Evolutionary conservation across 1,140 invertebrate genomes (phyloP).

Genomic region (Bombus fervidus): DNA sequence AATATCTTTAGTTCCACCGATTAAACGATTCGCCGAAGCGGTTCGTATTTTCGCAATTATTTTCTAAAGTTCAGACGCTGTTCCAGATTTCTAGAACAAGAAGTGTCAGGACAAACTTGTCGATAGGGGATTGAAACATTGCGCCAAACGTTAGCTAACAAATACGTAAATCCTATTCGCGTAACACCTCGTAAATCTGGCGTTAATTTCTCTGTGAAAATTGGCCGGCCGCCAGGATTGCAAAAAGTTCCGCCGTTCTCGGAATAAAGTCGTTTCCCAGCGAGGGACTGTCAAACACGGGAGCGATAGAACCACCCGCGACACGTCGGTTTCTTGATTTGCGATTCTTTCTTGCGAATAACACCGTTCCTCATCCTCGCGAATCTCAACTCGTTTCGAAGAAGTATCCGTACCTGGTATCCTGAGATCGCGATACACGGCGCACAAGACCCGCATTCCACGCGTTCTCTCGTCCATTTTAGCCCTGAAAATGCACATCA

Average conservation of each 20-base stretch:
- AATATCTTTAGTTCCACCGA: not conserved
- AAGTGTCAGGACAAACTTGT: not conserved
- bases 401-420: not conserved
- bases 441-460: not conserved
- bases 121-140: conserved; percentile 42
- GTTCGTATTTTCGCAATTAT: not conserved
- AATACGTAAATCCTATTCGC: conserved; percentile 60
- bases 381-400: not conserved
- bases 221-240: conserved; percentile 50
- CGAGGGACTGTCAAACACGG: conserved; percentile 2
- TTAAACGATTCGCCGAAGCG: not conserved
- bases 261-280: conserved; percentile 51
- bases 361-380: conserved; percentile 10
- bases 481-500: conserved; percentile 7
- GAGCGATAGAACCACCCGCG: not conserved
- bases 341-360: conserved; percentile 35
- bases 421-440: not conserved
- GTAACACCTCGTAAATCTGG: conserved; percentile 65
- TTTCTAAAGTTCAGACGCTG: not conserved
- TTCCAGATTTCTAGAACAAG: not conserved
- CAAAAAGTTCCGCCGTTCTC: conserved; percentile 35
- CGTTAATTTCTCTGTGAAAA: conserved; percentile 61
- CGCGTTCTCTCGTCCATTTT: not conserved
- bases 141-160: conserved; percentile 51
- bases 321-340: conserved; percentile 36